A percentile compares a stretch with the other conserved stretches of the same genome.
phyloP scores from a whole-genome alignment of 2,888 invertebrate genomes.

The Azorinus chamasolen region DNA sequence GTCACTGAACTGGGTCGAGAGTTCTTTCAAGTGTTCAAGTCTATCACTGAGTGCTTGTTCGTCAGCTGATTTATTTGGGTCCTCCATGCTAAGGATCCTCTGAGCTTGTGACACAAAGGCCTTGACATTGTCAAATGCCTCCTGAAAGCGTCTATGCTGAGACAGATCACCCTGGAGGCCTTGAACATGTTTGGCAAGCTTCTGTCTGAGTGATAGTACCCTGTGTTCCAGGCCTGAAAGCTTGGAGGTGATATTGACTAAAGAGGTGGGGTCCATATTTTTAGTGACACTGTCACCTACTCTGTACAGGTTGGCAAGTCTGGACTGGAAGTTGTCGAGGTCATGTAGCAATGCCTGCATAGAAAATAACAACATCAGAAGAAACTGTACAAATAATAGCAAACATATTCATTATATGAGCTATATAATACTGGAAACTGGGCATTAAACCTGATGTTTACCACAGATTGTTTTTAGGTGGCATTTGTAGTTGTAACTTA shows the following conservation, averaged over 20 bases:
- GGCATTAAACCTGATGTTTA: too few relatives aligned
- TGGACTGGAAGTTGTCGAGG: conserved; percentile 77
- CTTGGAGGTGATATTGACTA: conserved; percentile 78
- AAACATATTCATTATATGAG: background rate
- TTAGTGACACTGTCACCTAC: conserved; percentile 80
- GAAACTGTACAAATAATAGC: too few relatives aligned
- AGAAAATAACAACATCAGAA: too few relatives aligned
- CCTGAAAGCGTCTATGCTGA: conserved; percentile 75
- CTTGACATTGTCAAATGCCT: conserved; percentile 74
- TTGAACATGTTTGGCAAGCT: conserved; percentile 75
- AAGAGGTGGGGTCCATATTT: conserved; percentile 80
- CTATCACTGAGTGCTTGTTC: conserved; percentile 69
- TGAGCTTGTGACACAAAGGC: conserved; percentile 78
- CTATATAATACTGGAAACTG: background rate
- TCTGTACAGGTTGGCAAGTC: conserved; percentile 87
- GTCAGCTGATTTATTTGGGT: conserved; percentile 78
- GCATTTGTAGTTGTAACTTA: too few relatives aligned
- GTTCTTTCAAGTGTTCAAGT: conserved; percentile 75
- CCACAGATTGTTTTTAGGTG: too few relatives aligned
- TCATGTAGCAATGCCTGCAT: conserved; percentile 80
- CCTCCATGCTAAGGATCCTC: conserved; percentile 70
- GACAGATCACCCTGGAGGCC: conserved; percentile 74
- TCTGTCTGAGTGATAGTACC: conserved; percentile 75
- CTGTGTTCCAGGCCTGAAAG: conserved; percentile 81
- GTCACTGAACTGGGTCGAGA: conserved; percentile 77